Evolutionary conservation across 2,888 invertebrate species (phyloP), one percentile per base, ranked within the genome.

Genomic region (Agonopterix subpropinquella): DNA sequence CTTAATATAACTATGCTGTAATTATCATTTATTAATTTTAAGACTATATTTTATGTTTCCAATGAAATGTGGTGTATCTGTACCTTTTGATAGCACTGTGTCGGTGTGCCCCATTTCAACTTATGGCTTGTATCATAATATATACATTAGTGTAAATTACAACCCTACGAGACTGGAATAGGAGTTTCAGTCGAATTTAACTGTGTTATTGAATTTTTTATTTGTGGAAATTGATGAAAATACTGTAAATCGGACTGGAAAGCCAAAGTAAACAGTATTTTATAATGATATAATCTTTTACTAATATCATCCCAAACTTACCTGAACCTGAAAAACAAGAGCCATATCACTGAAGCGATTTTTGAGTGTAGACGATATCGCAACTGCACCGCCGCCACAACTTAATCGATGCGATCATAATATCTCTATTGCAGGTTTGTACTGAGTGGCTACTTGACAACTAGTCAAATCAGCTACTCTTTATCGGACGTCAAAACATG

Each of bases 191-290:
- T 73, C 65, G 61, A 74, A 77, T 80, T 71, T 77, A 80, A 80
- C 75, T 80, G 83, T 83, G 80, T 85, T 86, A 84, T 73, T 73
- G 72, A 80, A 73, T 76, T 78, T 77, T 52, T 49, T 67, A 77
- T 79, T 84, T 82, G 78, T 80, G 77, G 80, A 85, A 76, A 78
- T 73, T 69, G 67, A 65, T 58, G 69, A 76, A 76, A 83, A 87
- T 88, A 88, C 87, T 88, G 87, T 87, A 82, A 81, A 84, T 84
- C 80, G 76, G 86, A 86, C 78, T 87, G 82, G 71, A 79, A 85
- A 87, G 87, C 87, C 87, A 88, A 88, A 88, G 87, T 87, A 87
- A 87, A 87, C 87, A 87, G 87, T 88, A 86, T 87, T 88, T 87
- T 82, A 77, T 83, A 84, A 56, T 64, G 42, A 4, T 45, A 11